Evolutionary conservation across 2,797 vertebrate species (phyloP), one percentile per base, ranked within the genome.

Genomic region (Rhinogobio ventralis): DNA sequence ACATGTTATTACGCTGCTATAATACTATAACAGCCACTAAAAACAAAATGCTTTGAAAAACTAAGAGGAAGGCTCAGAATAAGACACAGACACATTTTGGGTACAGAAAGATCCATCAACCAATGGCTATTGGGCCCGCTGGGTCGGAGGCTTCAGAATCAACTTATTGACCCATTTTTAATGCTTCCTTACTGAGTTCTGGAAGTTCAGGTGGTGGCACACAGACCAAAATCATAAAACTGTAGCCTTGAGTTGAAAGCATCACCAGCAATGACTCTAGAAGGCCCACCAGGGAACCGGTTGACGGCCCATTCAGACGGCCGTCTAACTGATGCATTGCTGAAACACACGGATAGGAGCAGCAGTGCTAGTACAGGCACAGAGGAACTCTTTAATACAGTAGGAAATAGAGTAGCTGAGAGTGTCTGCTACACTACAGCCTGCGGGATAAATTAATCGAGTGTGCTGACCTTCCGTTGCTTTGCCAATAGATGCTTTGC

Each of bases 61-160:
- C 25, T 17, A 39, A 17, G 5, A 33, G 1, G 8, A 69, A 6
- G 25, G n/a, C 53, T 49, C 19, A 57, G 17, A 72, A 85, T 62
- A 68, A 87, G 79, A 81, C 83, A 81, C 19, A 74, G 73, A 82
- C 86, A 71, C 39, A 71, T 89, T 87, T 86, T 77, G 51, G 42
- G n/a, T 82, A 67, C 28, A 69, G 76, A 68, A 25, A 57, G 30
- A 69, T 83, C 83, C 49, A 81, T 78, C 67, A 79, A 53, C 8
- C 46, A 51, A 46, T 62, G 64, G 71, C 77, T 88, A 85, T 72
- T 72, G 49, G 71, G 69, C 64, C 66, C 64, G 33, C 69, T 79
- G 55, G 74, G 74, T 69, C 67, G 45, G 60, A 82, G 83, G 66
- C 95, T 96, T 87, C 82, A 86, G 45, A 77, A 78, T 42, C 45